Conservation (phyloP, 1,140 invertebrate species). For the Hypothenemus hampei region DNA sequence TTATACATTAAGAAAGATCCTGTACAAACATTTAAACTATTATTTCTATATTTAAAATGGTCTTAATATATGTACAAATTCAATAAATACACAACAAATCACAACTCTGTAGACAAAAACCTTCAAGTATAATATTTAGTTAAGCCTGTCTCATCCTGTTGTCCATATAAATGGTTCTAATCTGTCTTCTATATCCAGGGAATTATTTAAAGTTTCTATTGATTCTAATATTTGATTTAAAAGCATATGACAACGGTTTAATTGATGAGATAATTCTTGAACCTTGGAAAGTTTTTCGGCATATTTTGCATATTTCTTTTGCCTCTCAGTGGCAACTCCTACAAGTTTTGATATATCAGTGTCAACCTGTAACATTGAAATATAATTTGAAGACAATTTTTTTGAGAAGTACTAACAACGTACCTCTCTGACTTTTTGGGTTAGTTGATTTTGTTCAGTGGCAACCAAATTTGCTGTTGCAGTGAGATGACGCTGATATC, state of each 20-base stretch:
- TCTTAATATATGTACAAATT: too few relatives aligned
- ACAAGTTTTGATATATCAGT: constrained; percentile 66
- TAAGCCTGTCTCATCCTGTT: constrained; percentile 60
- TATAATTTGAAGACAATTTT: neutral
- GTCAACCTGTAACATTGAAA: constrained; percentile 57
- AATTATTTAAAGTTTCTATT: constrained; percentile 78
- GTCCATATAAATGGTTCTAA: constrained; percentile 89
- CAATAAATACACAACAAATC: too few relatives aligned
- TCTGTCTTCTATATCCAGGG: constrained; percentile 75
- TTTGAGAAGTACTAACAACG: constrained; percentile 31
- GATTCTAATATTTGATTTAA: constrained; percentile 81
- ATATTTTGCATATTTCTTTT: constrained; percentile 77
- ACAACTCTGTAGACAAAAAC: too few relatives aligned
- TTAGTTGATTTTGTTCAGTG: constrained; percentile 66
- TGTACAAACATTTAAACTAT: too few relatives aligned
- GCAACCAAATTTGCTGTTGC: constrained; percentile 67
- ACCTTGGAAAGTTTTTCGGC: constrained; percentile 80
- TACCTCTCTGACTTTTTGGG: constrained; percentile 71
- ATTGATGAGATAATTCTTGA: constrained; percentile 67
- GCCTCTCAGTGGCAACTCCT: constrained; percentile 66
- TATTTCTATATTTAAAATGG: too few relatives aligned
- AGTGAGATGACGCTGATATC: constrained; percentile 72
- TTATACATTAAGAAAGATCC: too few relatives aligned
- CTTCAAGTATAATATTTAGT: too few relatives aligned
- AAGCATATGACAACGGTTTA: constrained; percentile 75